Base-by-base conservation (phyloP, 2,113 vertebrate genomes). In the Spea bombifrons region DNA sequence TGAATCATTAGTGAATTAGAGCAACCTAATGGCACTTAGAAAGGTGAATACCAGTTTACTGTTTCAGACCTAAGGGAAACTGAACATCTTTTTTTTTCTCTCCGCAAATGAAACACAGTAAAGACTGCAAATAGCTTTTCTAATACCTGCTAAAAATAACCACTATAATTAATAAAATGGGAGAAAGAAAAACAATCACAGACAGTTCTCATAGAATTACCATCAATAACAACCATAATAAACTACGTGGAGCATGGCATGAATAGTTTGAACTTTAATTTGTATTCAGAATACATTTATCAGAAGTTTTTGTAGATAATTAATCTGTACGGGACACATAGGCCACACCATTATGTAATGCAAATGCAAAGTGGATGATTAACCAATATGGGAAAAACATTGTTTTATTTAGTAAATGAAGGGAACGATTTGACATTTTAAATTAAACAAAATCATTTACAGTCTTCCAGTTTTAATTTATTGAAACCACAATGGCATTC, bases 1-100 rank as follows among this genome's bases (percentile, higher is more conserved):
- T 83, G 17, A 84, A 82, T 84, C 2, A 4, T 82, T 85, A 85
- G 15, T 84, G 52, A 50, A 81, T 49, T 69, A 84, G 57, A 82
- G 4, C 9, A 81, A 76, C 5, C 45, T 83, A 84, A 84, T 50
- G 76, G 64, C 65, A 78, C 50, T 73, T 48, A 83, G 4, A 63
- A 82, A 86, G 63, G 78, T 75, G 80, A 85, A 85, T 83, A 66
- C 17, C 76, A 73, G 15, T 81, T 76, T 84, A 83, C 82, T 81
- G 75, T 81, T 82, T 49, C 7, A 52, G 8, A 17, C 78, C 43
- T 75, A 17, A 52, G 43, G 47, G 68, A 85, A 86, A 81, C 50
- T 76, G 61, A 80, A 61, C 16, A 84, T 81, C 13, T 82, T 5
- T 13, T 81, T 50, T 71, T 81, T 52, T 75, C 47, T 66, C 8